A percentile compares a stretch with the other conserved stretches of the same genome.
phyloP scores from a whole-genome alignment of 2,797 vertebrate species.

The Platyrinchus mystaceus region DNA sequence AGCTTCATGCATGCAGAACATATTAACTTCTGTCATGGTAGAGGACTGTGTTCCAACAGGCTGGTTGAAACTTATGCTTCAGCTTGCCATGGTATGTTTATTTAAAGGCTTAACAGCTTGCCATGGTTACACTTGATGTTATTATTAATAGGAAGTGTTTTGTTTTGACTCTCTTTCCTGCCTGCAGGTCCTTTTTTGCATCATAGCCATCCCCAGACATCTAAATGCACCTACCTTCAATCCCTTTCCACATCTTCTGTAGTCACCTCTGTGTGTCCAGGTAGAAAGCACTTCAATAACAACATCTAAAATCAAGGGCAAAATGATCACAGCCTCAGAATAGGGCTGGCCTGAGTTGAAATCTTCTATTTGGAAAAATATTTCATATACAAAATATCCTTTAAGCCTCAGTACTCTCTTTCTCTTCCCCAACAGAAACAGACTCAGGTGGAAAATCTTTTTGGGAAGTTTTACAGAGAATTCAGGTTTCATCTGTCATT shows the following conservation, averaged over 20 bases:
- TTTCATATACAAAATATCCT: background rate
- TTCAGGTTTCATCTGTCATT: background rate
- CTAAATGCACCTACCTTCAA: background rate
- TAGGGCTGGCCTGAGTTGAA: background rate
- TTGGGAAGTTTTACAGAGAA: background rate
- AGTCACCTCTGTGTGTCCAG: accelerated
- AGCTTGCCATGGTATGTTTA: slow-evolving; percentile 59
- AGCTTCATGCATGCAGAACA: background rate
- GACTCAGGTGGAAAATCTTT: background rate
- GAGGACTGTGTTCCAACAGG: slow-evolving; percentile 65
- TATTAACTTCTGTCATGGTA: slow-evolving; percentile 57
- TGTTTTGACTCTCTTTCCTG: slow-evolving; percentile 41
- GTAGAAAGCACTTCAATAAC: background rate
- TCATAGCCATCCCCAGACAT: background rate
- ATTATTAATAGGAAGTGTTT: slow-evolving; percentile 64
- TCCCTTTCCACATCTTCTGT: background rate
- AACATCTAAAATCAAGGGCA: background rate
- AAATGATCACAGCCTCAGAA: background rate
- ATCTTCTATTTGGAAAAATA: background rate
- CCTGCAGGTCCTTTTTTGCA: background rate
- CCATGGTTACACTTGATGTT: slow-evolving; percentile 55
- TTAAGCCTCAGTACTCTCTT: background rate
- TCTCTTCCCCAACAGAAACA: background rate
- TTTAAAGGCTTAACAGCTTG: slow-evolving; percentile 59
- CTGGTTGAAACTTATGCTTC: slow-evolving; percentile 58